Percentiles rank a stretch among this genome's conserved stretches.
These are phyloP conservation scores for Polydrusus pterygomalis DNA, from an alignment of 2,888 invertebrate species.

Conservation along the genomic window DNA sequence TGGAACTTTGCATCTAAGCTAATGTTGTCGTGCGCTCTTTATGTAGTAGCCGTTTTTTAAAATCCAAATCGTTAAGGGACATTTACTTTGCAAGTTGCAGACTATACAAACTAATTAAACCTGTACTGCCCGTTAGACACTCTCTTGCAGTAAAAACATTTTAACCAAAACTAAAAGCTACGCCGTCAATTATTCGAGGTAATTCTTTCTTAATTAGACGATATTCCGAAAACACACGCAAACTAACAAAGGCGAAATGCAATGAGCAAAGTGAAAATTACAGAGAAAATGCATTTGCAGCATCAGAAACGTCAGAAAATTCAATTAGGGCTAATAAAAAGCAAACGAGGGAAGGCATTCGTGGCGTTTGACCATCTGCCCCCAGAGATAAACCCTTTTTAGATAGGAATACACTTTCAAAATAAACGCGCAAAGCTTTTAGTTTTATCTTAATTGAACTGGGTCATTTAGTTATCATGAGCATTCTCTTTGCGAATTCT, in stretches of 20 bases:
- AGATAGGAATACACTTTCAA: slow-evolving; percentile 42
- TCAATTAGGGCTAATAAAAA: slow-evolving; percentile 61
- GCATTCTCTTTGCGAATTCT: slow-evolving; percentile 1
- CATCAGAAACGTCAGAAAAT: slow-evolving; percentile 60
- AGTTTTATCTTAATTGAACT: slow-evolving; percentile 51
- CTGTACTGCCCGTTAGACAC: neutral
- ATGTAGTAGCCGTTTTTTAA: too few relatives aligned
- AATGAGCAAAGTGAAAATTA: slow-evolving; percentile 62
- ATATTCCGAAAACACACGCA: slow-evolving; percentile 56
- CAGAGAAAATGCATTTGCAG: slow-evolving; percentile 62
- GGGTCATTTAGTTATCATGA: slow-evolving; percentile 29
- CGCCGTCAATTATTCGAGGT: slow-evolving; percentile 42
- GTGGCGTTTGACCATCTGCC: slow-evolving; percentile 53
- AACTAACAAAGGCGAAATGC: slow-evolving; percentile 59
- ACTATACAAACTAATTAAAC: neutral
- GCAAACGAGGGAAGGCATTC: slow-evolving; percentile 42
- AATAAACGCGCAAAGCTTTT: slow-evolving; percentile 46
- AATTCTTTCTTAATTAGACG: slow-evolving; percentile 61
- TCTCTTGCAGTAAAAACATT: slow-evolving; percentile 56
- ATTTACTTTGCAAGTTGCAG: neutral
- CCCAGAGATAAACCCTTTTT: slow-evolving; percentile 51
- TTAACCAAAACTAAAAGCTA: slow-evolving; percentile 61
- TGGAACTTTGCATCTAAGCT: too few relatives aligned
- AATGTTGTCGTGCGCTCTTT: too few relatives aligned
- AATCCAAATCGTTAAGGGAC: too few relatives aligned